phyloP scores from a whole-genome alignment of 2,797 vertebrate species.

The Tiaroga cobitis region DNA sequence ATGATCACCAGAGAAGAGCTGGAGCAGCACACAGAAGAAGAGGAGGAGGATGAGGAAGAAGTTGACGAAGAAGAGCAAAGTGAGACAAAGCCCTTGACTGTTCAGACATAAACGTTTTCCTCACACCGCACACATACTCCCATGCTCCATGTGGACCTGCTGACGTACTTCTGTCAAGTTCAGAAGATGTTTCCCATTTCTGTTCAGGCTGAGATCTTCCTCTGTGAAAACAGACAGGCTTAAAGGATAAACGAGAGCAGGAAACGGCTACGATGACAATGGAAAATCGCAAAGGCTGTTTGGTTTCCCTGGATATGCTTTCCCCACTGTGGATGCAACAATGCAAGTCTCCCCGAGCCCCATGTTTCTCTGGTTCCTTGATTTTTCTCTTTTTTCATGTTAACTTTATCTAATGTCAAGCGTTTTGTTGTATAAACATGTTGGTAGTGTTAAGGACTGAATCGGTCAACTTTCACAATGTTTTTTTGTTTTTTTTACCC shows the following conservation, averaged over 20 bases:
- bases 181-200: slow-evolving; percentile 76
- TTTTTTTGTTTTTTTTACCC: not conserved
- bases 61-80: slow-evolving; percentile 72
- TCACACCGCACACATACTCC: slow-evolving; percentile 52
- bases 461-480: slow-evolving; percentile 3
- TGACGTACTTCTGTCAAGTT: slow-evolving; percentile 60
- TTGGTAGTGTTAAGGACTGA: not conserved
- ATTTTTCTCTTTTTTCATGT: not conserved
- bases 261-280: slow-evolving; percentile 61
- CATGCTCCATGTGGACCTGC: slow-evolving; percentile 69
- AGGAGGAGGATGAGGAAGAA: slow-evolving; percentile 80
- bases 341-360: slow-evolving; percentile 2
- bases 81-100: slow-evolving; percentile 78
- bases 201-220: slow-evolving; percentile 82
- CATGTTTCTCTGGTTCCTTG: not conserved
- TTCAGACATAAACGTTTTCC: slow-evolving; percentile 86
- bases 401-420: slow-evolving; percentile 14
- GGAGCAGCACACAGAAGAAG: slow-evolving; percentile 95
- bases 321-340: not conserved
- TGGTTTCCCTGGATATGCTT: slow-evolving; percentile 47
- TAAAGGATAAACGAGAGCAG: slow-evolving; percentile 65
- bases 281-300: slow-evolving; percentile 59
- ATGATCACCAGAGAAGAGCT: slow-evolving; percentile 99
- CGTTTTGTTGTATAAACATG: slow-evolving; percentile 15
- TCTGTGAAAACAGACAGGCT: slow-evolving; percentile 66